Evolutionary conservation across 2,888 invertebrate genomes (phyloP).

Genomic region (Drosophila demipolita): DNA sequence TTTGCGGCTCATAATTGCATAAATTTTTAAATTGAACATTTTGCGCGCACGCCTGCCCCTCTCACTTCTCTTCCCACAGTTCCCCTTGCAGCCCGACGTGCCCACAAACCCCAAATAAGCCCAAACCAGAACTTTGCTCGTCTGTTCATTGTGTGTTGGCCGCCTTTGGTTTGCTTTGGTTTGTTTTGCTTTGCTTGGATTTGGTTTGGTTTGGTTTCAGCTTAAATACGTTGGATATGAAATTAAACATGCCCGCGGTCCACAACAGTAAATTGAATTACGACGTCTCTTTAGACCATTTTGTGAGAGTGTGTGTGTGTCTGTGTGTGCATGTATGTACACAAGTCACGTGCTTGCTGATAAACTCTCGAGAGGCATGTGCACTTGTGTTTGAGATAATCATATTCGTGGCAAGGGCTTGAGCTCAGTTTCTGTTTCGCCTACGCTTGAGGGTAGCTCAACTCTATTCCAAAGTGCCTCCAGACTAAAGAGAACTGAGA

Average conservation of each 20-base stretch:
- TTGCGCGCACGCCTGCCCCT: conserved; percentile 41
- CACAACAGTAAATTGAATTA: conserved; percentile 57
- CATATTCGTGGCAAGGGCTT: conserved; percentile 25
- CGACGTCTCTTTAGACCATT: conserved; percentile 29
- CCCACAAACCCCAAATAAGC: conserved; percentile 29
- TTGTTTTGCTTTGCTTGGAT: conserved; percentile 22
- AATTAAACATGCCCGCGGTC: conserved; percentile 79
- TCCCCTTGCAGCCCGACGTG: conserved; percentile 10
- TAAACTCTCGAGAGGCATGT: conserved; percentile 44
- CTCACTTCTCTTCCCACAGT: not conserved
- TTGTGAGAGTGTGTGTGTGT: not conserved
- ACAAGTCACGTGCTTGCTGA: conserved; percentile 54
- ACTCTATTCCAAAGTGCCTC: conserved; percentile 9
- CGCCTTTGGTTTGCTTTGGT: conserved; percentile 11
- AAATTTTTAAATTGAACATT: conserved; percentile 82
- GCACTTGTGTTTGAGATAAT: conserved; percentile 45
- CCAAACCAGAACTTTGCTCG: conserved; percentile 18
- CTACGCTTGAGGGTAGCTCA: conserved; percentile 7
- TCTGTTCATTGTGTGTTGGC: conserved; percentile 48
- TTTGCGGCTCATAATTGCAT: conserved; percentile 84
- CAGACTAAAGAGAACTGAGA: not conserved
- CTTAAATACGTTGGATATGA: conserved; percentile 79
- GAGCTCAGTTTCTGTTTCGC: conserved; percentile 2
- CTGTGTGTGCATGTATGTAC: conserved; percentile 32
- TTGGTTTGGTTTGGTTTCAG: conserved; percentile 66